phyloP scores from a whole-genome alignment of 2,888 invertebrate genomes.

The Noctua fimbriata region DNA sequence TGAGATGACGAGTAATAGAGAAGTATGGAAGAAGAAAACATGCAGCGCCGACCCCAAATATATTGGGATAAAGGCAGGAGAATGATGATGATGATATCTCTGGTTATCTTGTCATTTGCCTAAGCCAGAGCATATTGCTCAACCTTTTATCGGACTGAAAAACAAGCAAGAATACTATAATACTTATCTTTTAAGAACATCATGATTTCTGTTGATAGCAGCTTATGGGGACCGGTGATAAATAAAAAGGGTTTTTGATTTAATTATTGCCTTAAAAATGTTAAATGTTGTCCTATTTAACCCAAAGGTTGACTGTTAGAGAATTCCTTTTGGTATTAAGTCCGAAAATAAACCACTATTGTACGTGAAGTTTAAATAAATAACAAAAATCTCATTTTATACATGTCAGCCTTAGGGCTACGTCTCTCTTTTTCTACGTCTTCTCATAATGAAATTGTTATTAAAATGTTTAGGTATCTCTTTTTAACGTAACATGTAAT shows the following conservation, averaged over 20 bases:
- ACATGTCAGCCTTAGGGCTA: not conserved
- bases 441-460: not conserved
- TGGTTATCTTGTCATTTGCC: not conserved
- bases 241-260: not conserved
- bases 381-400: not conserved
- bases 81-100: too few relatives aligned
- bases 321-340: too few relatives aligned
- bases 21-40: too few relatives aligned
- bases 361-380: too few relatives aligned
- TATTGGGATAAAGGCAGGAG: too few relatives aligned
- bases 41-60: too few relatives aligned
- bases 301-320: too few relatives aligned
- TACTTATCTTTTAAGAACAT: not conserved
- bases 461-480: not conserved
- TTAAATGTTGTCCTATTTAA: too few relatives aligned
- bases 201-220: not conserved
- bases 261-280: too few relatives aligned
- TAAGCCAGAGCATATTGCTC: not conserved
- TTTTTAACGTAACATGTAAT: not conserved
- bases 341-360: too few relatives aligned
- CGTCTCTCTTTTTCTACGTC: not conserved
- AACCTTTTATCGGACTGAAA: not conserved
- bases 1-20: too few relatives aligned
- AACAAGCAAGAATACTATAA: not conserved
- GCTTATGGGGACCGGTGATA: not conserved